phyloP scores from a whole-genome alignment of 2,888 invertebrate genomes.

The Elmis aenea region DNA sequence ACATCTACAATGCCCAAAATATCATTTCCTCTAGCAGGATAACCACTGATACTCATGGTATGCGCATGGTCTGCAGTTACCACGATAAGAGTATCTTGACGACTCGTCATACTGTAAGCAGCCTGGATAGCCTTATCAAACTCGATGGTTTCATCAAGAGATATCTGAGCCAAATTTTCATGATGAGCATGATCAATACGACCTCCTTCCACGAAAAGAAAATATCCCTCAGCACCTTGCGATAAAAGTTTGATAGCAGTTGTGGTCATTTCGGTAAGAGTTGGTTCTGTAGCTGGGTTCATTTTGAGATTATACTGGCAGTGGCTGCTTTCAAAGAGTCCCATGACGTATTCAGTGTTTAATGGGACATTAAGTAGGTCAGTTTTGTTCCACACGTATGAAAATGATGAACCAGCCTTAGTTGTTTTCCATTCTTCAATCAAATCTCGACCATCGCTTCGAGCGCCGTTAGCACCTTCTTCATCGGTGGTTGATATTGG shows the following conservation, averaged over 20 bases:
- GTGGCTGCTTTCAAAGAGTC: conserved; percentile 35
- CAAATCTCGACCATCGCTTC: conserved; percentile 4
- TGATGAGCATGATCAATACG: conserved; percentile 76
- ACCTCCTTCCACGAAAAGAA: conserved; percentile 70
- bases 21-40: conserved; percentile 60
- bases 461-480: conserved; percentile 21
- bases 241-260: conserved; percentile 66
- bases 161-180: conserved; percentile 57
- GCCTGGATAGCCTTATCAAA: conserved; percentile 52
- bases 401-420: conserved; percentile 13
- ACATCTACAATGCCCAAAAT: conserved; percentile 52
- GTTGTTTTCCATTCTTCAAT: conserved; percentile 1
- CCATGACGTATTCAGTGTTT: conserved; percentile 51
- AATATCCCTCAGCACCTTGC: conserved; percentile 61
- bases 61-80: conserved; percentile 76
- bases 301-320: conserved; percentile 48
- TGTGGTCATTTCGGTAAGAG: conserved; percentile 69
- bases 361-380: conserved; percentile 52
- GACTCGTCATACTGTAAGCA: conserved; percentile 60
- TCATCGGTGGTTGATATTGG: conserved; percentile 52
- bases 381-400: conserved; percentile 55
- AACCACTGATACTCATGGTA: conserved; percentile 71
- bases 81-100: conserved; percentile 67
- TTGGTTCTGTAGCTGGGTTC: conserved; percentile 53
- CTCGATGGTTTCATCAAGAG: conserved; percentile 75